phyloP scores from a whole-genome alignment of 2,888 invertebrate species.

The Melipona beecheii region DNA sequence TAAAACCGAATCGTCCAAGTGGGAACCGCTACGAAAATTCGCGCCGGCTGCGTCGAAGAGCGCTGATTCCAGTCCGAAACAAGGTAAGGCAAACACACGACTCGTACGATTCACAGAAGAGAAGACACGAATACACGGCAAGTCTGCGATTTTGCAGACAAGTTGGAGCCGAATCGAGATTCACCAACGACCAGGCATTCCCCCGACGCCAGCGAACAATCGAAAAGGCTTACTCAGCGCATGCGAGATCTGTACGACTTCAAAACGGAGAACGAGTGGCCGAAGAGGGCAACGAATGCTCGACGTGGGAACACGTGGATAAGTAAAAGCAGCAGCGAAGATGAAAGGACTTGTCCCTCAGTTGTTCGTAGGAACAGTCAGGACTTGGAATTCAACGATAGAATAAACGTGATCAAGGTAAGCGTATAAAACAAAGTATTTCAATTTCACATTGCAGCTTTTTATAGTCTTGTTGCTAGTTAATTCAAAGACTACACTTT shows the following conservation, averaged over 20 bases:
- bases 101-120: no score
- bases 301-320: slow-evolving; percentile 69
- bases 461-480: no score
- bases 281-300: slow-evolving; percentile 62
- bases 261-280: slow-evolving; percentile 78
- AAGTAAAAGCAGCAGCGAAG: slow-evolving; percentile 75
- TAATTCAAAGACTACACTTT: no score
- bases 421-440: neutral
- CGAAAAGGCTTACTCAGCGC: slow-evolving; percentile 73
- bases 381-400: slow-evolving; percentile 76
- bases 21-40: slow-evolving; percentile 73
- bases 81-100: slow-evolving; percentile 36
- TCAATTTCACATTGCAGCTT: neutral
- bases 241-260: slow-evolving; percentile 78
- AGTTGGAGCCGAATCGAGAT: slow-evolving; percentile 17
- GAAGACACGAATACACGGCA: no score
- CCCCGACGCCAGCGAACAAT: slow-evolving; percentile 54
- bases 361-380: slow-evolving; percentile 71
- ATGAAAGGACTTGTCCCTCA: slow-evolving; percentile 54
- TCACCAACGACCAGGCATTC: slow-evolving; percentile 23
- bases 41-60: slow-evolving; percentile 40
- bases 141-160: slow-evolving; percentile 41
- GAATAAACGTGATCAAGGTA: slow-evolving; percentile 59
- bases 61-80: slow-evolving; percentile 17
- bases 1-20: slow-evolving; percentile 56